Evolutionary conservation across 2,888 invertebrate genomes (phyloP), one percentile per base, ranked within the genome.

Genomic region (Xestia xanthographa): DNA sequence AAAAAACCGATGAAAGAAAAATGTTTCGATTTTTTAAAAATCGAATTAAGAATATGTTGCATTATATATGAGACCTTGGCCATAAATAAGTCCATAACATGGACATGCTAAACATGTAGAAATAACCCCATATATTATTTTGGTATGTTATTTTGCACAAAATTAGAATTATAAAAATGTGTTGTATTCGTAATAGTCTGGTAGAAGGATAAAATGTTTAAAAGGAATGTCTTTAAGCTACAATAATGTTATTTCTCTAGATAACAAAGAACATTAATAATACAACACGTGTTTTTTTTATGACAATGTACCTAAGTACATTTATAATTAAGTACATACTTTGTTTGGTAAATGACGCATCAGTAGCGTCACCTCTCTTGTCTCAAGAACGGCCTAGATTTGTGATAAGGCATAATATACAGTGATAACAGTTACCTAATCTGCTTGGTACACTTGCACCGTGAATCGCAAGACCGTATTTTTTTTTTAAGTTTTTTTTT

Each of bases 231-330:
- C 11, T 69, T 6, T 20, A 22, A 14, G 17, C 43, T 34, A 45
- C 17, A 45, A 63, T 26, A 45, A 41, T 20, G 1, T 56, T n/a
- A 22, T 48, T 17, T 17, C 5, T 41, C 5, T 41, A 58, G n/a
- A 77, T 22, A 43, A 34, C 38, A 65, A 65, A 76, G 17, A 41
- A 75, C 20, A 48, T 17, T 29, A 17, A n/a, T 6, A 34, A 22
- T 0, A 29, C 14, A 65, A 43, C 43, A 63, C n/a, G 12, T 66
- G 67, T 76, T 5, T 60, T 34, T n/a, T 67, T 67, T 60, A 77
- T 41, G 20, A 14, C 53, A 29, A 41, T 48, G 17, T 22, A 62
- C 38, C 12, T n/a, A 50, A 11, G 22, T 9, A 45, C 41, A 29
- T 60, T 41, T 50, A 45, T 26, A 12, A 65, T 50, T 75, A 63